Conservation (phyloP, 1,140 invertebrate species). For the Drosophila ficusphila region DNA sequence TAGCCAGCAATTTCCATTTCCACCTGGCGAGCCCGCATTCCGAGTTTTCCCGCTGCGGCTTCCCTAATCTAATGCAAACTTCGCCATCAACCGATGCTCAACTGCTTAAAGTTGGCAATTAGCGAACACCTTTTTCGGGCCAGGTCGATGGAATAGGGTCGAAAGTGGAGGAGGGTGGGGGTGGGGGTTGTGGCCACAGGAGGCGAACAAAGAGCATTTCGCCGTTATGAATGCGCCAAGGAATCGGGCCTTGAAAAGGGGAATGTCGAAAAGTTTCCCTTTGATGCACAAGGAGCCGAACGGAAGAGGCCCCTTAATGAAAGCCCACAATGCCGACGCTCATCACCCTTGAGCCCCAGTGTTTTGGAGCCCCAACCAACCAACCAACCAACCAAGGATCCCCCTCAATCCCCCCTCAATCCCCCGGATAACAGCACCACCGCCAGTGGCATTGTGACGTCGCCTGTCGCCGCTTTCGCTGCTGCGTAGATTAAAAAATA, state of each 20-base stretch:
- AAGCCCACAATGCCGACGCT: constrained; percentile 3
- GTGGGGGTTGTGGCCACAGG: too few relatives aligned
- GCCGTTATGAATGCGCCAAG: constrained; percentile 65
- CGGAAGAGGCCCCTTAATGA: constrained; percentile 15
- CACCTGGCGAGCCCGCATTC: constrained; percentile 4
- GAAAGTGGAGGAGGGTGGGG: too few relatives aligned
- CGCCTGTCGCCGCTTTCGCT: constrained; percentile 38
- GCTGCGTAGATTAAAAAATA: constrained; percentile 59
- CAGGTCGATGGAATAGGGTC: neutral
- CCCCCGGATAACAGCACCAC: too few relatives aligned
- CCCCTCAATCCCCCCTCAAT: neutral
- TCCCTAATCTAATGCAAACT: constrained; percentile 69
- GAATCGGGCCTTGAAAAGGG: constrained; percentile 42
- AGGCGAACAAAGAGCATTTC: constrained; percentile 57
- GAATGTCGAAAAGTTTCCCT: constrained; percentile 65
- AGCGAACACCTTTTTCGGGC: constrained; percentile 65
- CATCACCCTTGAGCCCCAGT: neutral
- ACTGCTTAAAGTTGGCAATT: constrained; percentile 76
- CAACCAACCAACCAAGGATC: too few relatives aligned
- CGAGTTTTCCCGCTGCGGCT: constrained; percentile 11
- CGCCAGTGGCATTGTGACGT: neutral
- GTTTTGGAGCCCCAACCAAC: neutral
- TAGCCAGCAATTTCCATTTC: constrained; percentile 1
- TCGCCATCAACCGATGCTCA: constrained; percentile 31
- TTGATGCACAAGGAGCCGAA: constrained; percentile 58